Conservation (phyloP, 2,797 vertebrate species). For the Falco berigora region DNA sequence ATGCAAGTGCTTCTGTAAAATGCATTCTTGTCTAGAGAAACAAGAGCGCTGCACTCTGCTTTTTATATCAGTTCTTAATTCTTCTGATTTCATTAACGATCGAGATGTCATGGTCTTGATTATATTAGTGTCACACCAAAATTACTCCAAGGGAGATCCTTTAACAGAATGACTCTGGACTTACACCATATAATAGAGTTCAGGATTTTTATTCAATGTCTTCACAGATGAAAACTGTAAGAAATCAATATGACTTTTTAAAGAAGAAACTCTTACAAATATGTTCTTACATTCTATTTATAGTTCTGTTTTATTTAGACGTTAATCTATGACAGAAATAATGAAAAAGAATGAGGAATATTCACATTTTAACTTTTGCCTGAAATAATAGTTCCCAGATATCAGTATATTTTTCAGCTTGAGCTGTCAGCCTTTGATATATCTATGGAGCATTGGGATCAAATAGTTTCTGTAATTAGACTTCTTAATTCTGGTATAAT, state of each 20-base stretch:
- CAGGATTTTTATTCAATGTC: background rate
- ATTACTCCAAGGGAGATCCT: background rate
- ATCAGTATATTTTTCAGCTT: background rate
- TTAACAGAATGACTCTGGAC: background rate
- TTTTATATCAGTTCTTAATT: background rate
- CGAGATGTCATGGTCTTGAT: background rate
- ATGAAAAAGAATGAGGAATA: constrained; percentile 23
- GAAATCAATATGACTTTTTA: background rate
- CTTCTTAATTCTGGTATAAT: constrained; percentile 17
- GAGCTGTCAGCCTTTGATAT: constrained; percentile 22
- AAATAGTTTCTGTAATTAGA: constrained; percentile 47
- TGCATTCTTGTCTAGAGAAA: background rate
- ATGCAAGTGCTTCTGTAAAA: background rate
- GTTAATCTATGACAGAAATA: background rate
- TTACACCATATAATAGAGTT: background rate
- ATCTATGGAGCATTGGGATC: background rate
- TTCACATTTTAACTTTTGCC: background rate
- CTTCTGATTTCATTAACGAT: background rate
- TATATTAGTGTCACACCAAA: background rate
- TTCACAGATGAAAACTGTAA: background rate
- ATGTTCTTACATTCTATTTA: background rate
- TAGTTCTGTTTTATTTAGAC: background rate
- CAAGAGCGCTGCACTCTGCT: background rate
- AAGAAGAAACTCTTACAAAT: background rate
- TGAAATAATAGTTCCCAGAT: constrained; percentile 52